These are phyloP conservation scores for Microchrysa polita DNA, from an alignment of 2,888 invertebrate genomes.

Conservation along the genomic window DNA sequence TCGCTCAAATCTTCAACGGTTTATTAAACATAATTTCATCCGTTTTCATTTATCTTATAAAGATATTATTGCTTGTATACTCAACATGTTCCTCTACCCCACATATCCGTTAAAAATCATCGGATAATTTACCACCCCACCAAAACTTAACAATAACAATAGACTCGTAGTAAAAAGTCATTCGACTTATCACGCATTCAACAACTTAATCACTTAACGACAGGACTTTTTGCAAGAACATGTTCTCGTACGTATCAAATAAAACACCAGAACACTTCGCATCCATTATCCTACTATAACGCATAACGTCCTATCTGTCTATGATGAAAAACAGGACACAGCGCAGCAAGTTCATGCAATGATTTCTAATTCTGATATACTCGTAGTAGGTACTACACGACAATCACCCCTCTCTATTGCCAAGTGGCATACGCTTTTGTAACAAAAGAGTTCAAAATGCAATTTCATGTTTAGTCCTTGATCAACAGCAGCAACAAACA, in stretches of 20 bases:
- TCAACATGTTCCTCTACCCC: too few species aligned
- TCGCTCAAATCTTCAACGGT: too few species aligned
- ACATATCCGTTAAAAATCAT: too few species aligned
- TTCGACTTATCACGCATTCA: constrained; percentile 35
- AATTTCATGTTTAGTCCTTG: constrained; percentile 48
- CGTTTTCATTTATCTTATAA: too few species aligned
- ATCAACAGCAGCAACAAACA: constrained; percentile 50
- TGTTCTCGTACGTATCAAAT: neutral
- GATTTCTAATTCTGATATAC: too few species aligned
- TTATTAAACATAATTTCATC: too few species aligned
- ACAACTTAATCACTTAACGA: constrained; percentile 41
- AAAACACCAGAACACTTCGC: neutral
- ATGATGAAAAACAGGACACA: too few species aligned
- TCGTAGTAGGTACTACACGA: too few species aligned
- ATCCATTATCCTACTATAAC: neutral
- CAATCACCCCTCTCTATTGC: constrained; percentile 10
- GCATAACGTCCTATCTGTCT: neutral
- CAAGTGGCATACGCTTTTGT: constrained; percentile 24
- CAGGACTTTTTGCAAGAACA: constrained; percentile 20
- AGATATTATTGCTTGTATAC: too few species aligned
- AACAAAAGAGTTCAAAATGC: constrained; percentile 47
- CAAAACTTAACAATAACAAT: neutral
- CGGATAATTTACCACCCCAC: neutral
- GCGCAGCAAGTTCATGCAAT: too few species aligned
- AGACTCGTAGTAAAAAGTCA: too few species aligned